Base-by-base conservation (phyloP, 2,888 invertebrate genomes). In the Muscina levida region DNA sequence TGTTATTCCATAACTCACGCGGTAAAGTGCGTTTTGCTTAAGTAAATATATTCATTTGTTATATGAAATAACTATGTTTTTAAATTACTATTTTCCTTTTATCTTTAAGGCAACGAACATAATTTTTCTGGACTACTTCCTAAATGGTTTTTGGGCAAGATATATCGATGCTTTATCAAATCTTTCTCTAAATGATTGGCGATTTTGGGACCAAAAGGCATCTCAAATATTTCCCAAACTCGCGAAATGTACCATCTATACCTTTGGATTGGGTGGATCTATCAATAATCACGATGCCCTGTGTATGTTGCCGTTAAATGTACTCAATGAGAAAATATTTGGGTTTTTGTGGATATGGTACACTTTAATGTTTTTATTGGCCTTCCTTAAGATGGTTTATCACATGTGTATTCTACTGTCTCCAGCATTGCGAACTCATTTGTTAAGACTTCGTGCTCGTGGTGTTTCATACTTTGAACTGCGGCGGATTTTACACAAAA, bases 181-280 rank as follows among this genome's bases (percentile, higher is more conserved):
- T 44, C 85, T 89, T 57, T 84, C 87, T 37, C 82, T 84, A 0
- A 86, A 86, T 73, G 84, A 88, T 17, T 89, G 89, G 89, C 82
- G 87, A 11, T 67, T 85, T 0, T 89, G 89, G 89, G 88, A 89
- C 72, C 70, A 85, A 67, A 84, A 86, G 83, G 85, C 86, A 11
- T 89, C 89, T 0, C 85, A 85, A 10, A 85, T 89, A n/a, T 89
- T 89, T 62, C 89, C 89, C 53, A 89, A 95, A 94, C 94, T 96
- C 62, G 96, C 97, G 15, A 97, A 97, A 89, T 97, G 97, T 89
- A 93, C 93, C 67, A 97, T 97, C 92, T 94, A 95, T 91, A 95
- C 96, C 88, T 97, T 94, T 90, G 97, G 97, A 90, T 93, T 95
- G 0, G 95, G 96, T 2, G 97, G 97, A 1, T 92, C 94, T 1